Evolutionary conservation across 2,888 invertebrate species (phyloP), one percentile per base, ranked within the genome.

Genomic region (Caenorhabditis sp.): DNA sequence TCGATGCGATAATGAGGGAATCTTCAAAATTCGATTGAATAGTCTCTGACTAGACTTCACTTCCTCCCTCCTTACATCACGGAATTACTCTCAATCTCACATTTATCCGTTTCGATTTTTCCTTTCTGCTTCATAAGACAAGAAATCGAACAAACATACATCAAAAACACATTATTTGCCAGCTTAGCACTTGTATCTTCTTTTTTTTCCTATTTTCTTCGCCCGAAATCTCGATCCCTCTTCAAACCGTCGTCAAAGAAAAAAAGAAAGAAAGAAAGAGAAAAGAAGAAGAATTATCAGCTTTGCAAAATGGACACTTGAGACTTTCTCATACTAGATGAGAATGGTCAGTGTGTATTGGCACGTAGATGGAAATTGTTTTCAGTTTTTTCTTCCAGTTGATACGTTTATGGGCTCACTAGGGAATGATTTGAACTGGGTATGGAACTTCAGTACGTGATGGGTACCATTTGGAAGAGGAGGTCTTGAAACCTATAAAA

Each of bases 101-200:
- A 49, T 1, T 19, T 14, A 61, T 61, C 64, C 47, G n/a, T 64
- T 44, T 64, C 64, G n/a, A 64, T 47, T 47, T 38, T 26, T 24
- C 22, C 24, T 64, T 12, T 12, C 12, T 8, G 4, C 28, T 31
- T 38, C 22, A 24, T 41, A 41, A 61, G 35, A 51, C 49, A 51
- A 51, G 51, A 61, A 63, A 64, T 56, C 63, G 31, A 66, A 66
- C 64, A 75, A 75, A 66, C 47, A 66, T 35, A 69, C 51, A 69
- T 44, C 41, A 66, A 58, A 66, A 44, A 58, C 56, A 74, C 38
- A 47, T 58, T 75, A 66, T 75, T 75, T 75, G 75, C 66, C 35
- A 35, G 54, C 66, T 56, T 66, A 49, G 54, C 74, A 74, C 66
- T 75, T 75, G 66, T 75, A 75, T 66, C 47, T 51, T 35, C 35